Percentiles rank a stretch among this genome's conserved stretches.
Evolutionary conservation across 1,140 invertebrate species (phyloP).

Genomic region (Drosophila novamexicana): DNA sequence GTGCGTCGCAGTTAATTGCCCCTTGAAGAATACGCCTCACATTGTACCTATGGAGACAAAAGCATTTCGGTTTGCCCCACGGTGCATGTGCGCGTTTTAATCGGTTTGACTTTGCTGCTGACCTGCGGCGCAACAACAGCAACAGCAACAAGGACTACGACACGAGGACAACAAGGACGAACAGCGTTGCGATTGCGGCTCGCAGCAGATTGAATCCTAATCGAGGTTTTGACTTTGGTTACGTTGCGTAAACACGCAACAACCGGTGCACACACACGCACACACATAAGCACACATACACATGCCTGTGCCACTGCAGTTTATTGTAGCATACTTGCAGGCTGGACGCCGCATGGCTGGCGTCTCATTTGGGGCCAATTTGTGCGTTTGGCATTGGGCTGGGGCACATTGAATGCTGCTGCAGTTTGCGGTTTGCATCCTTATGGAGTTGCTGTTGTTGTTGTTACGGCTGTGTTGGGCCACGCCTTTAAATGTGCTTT

Average conservation of each 20-base stretch:
- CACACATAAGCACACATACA: conserved; percentile 19
- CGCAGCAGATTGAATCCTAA: conserved; percentile 82
- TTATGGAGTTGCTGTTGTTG: neutral
- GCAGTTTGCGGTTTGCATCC: conserved; percentile 45
- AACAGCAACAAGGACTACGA: conserved; percentile 18
- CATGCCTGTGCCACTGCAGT: conserved; percentile 44
- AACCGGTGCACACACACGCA: conserved; percentile 48
- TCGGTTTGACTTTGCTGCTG: conserved; percentile 78
- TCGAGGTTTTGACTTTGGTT: conserved; percentile 82
- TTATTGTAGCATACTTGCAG: conserved; percentile 76
- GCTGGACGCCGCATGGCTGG: conserved; percentile 36
- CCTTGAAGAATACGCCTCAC: conserved; percentile 73
- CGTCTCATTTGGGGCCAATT: conserved; percentile 65
- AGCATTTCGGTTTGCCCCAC: conserved; percentile 26
- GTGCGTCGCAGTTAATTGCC: conserved; percentile 75
- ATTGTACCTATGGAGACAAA: conserved; percentile 58
- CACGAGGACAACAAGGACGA: conserved; percentile 51
- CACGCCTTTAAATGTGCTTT: conserved; percentile 72
- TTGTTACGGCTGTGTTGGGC: conserved; percentile 4
- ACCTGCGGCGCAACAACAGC: conserved; percentile 57
- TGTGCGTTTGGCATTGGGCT: conserved; percentile 31
- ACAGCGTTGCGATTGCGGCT: conserved; percentile 61
- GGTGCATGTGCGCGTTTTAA: conserved; percentile 62
- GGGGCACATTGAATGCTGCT: conserved; percentile 25
- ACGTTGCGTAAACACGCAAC: conserved; percentile 82